A percentile compares a stretch with the other conserved stretches of the same genome.
These are phyloP conservation scores for Leptinotarsa lineolata DNA, from an alignment of 1,140 invertebrate genomes.

Conservation along the genomic window DNA sequence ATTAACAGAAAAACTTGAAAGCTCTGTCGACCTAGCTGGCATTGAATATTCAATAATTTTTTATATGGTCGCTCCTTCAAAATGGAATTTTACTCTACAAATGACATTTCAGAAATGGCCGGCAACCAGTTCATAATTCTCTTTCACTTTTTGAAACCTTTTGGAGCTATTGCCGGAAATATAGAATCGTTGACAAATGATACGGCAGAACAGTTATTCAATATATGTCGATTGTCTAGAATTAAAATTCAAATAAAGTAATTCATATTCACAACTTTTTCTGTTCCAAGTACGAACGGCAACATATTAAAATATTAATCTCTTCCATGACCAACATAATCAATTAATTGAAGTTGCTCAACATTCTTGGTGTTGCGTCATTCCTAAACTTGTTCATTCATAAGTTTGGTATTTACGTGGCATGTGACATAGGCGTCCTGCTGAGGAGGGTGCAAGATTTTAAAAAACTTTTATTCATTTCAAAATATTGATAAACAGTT, in stretches of 20 bases:
- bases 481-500: no score
- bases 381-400: constrained; percentile 19
- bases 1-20: no score
- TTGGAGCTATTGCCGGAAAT: not conserved
- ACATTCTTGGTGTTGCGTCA: constrained; percentile 9
- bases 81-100: no score
- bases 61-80: no score
- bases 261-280: not conserved
- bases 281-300: not conserved
- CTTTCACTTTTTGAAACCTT: not conserved
- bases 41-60: no score
- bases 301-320: constrained; percentile 4
- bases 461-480: no score
- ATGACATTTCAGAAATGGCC: no score
- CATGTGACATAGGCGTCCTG: not conserved
- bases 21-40: no score
- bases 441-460: not conserved
- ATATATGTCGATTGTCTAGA: not conserved
- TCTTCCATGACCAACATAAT: constrained; percentile 5
- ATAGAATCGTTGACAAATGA: not conserved
- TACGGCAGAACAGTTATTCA: not conserved
- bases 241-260: constrained; percentile 6
- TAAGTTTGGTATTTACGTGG: not conserved
- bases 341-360: constrained; percentile 6
- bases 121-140: no score